Evolutionary conservation across 2,797 vertebrate species (phyloP).

Genomic region (Lepus townsendii): DNA sequence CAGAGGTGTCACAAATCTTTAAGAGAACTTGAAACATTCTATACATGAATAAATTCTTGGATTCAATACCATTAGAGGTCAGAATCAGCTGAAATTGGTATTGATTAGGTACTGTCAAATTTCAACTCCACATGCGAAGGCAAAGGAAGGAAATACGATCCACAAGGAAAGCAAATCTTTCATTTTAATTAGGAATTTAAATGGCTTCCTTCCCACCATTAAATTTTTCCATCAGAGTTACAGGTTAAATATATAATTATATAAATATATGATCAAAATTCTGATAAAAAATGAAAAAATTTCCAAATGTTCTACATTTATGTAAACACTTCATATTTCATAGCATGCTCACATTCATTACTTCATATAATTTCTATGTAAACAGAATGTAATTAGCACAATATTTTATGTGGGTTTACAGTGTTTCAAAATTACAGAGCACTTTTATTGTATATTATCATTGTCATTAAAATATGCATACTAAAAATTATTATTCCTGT

Average conservation of each 20-base stretch:
- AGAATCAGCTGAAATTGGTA: conserved; percentile 77
- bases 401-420: background rate
- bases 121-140: conserved; percentile 58
- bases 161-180: conserved; percentile 53
- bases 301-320: conserved; percentile 43
- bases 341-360: conserved; percentile 29
- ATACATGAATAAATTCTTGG: conserved; percentile 72
- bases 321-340: background rate
- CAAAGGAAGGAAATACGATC: conserved; percentile 57
- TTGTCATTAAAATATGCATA: background rate
- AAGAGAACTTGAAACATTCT: conserved; percentile 55
- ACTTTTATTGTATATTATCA: background rate
- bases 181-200: conserved; percentile 75
- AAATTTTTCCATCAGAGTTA: conserved; percentile 32
- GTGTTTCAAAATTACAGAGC: background rate
- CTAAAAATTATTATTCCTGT: conserved; percentile 30
- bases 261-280: conserved; percentile 46
- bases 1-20: conserved; percentile 60
- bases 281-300: conserved; percentile 6
- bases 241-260: conserved; percentile 51
- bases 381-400: background rate
- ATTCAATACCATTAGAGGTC: conserved; percentile 66
- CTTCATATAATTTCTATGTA: background rate
- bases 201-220: background rate
- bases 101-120: conserved; percentile 71